These are phyloP conservation scores for Lycaon pictus DNA, from an alignment of 2,113 vertebrate genomes.

Conservation along the genomic window DNA sequence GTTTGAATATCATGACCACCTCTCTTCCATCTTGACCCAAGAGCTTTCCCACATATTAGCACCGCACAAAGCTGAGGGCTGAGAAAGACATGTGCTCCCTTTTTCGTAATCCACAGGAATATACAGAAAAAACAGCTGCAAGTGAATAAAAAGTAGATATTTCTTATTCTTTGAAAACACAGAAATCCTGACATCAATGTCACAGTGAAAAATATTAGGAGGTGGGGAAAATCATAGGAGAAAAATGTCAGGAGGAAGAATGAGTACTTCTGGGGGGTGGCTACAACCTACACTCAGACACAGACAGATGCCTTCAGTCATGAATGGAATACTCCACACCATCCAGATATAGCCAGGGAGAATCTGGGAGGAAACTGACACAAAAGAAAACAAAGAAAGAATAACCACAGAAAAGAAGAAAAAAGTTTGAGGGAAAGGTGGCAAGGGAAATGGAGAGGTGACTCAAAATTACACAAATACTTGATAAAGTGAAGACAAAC, in stretches of 20 bases:
- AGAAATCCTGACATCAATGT: conserved; percentile 6
- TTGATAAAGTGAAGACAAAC: conserved; percentile 36
- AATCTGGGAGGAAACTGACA: background rate
- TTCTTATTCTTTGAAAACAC: conserved; percentile 8
- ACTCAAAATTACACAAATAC: background rate
- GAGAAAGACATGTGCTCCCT: background rate
- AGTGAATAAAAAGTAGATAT: background rate
- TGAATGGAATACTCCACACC: background rate
- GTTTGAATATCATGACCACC: background rate
- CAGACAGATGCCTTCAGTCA: background rate
- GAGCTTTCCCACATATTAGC: background rate
- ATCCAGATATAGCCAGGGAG: background rate
- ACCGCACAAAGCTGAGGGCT: accelerated
- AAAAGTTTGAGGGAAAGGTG: background rate
- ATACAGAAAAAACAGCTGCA: background rate
- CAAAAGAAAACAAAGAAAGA: conserved; percentile 3
- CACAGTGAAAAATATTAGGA: background rate
- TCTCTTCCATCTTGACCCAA: background rate
- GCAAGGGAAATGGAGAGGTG: background rate
- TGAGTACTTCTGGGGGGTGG: background rate
- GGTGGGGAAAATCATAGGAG: background rate
- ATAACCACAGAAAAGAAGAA: background rate
- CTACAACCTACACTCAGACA: background rate
- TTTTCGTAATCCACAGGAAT: background rate
- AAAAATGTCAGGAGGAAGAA: background rate